A percentile compares a stretch with the other conserved stretches of the same genome.
Evolutionary conservation across 1,140 invertebrate species (phyloP).

Genomic region (Heliconius congener): DNA sequence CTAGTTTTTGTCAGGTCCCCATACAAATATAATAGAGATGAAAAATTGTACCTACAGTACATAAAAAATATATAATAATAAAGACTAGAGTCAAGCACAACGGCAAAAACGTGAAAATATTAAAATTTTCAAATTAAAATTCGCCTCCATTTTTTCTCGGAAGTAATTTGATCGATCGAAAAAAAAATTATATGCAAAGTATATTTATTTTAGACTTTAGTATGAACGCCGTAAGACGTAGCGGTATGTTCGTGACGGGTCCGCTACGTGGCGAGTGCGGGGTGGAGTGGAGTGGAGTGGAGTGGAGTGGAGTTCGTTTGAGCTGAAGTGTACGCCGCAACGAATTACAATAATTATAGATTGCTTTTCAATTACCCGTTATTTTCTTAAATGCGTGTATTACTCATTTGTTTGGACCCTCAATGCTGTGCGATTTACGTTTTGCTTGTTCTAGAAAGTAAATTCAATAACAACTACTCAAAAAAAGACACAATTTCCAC

Average conservation of each 20-base stretch:
- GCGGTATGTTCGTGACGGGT: not conserved
- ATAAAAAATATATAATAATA: not conserved
- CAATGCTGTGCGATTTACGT: not conserved
- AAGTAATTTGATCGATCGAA: constrained; percentile 16
- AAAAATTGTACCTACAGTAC: not conserved
- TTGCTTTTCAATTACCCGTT: not conserved
- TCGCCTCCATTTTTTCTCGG: constrained; percentile 3
- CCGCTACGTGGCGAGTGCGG: not conserved
- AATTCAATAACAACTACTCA: too few relatives aligned
- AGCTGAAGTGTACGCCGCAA: not conserved
- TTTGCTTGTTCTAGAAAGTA: not conserved
- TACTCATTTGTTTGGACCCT: not conserved
- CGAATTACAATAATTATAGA: not conserved
- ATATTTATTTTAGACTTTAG: not conserved
- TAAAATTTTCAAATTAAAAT: not conserved
- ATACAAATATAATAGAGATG: not conserved
- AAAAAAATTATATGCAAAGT: not conserved
- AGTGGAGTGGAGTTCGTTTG: not conserved
- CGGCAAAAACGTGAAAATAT: not conserved
- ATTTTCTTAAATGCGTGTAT: not conserved
- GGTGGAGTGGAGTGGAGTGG: not conserved
- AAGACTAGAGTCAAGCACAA: not conserved
- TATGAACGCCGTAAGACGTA: not conserved
- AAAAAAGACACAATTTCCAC: too few relatives aligned
- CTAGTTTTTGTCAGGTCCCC: too few relatives aligned